Base-by-base conservation (phyloP, 53 echinoderm and acorn worm genomes). In the Holothuria leucospilota region DNA sequence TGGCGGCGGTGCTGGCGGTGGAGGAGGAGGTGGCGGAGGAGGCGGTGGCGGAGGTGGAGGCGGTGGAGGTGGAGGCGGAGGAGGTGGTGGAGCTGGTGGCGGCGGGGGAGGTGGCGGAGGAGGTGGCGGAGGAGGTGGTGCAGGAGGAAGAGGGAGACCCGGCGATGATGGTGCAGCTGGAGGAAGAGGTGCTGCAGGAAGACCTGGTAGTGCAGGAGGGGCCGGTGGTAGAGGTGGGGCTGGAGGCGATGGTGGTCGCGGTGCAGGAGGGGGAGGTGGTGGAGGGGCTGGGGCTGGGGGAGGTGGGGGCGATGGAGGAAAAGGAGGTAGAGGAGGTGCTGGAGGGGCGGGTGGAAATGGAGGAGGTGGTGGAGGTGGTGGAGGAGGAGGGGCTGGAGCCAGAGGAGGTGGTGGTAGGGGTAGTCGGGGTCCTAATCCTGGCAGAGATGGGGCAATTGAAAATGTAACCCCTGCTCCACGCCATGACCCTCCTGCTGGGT, bases 161-260 rank as follows among this genome's bases (percentile, higher is more conserved):
- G 70, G 70, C 3, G 70, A 20, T 34, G 70, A 39, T 8, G 71
- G 34, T 71, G 71, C 29, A 20, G 71, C 29, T 20, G 71, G 71
- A 34, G 71, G 71, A 71, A 42, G 71, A 3, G 67, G 27, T 21
- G 30, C 20, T 10, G 39, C 3, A 29, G 30, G 71, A 13, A 34
- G 71, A n/a, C 29, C 20, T 34, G 30, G 34, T 41, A 9, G 39
- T n/a, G 23, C 21, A 41, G 72, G 72, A 4, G 68, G 68, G 20
- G 72, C 21, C 42, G 72, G 72, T 67, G 67, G 30, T n/a, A 23
- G 72, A 40, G 72, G 72, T 72, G 72, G 72, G 13, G 41, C 40
- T 21, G 72, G 72, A 21, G 71, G 71, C 16, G 39, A 18, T 20
- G 71, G 10, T 14, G 52, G 52, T 52, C 11, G 52, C 14, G 52